phyloP scores from a whole-genome alignment of 2,113 vertebrate species.

The Sterrhoptilus dennistouni region DNA sequence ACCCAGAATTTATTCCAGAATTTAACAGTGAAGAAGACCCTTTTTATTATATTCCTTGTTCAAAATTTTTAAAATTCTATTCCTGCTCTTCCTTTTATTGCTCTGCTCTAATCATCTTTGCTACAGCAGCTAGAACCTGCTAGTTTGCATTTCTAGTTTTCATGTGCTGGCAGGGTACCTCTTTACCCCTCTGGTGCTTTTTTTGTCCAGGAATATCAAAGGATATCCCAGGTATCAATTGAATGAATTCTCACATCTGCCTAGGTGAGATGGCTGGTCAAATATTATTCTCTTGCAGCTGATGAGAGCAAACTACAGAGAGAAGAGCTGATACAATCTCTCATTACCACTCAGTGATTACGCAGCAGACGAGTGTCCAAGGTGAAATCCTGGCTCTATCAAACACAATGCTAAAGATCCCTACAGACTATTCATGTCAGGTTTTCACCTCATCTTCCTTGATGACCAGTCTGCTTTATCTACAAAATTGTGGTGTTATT shows the following conservation, averaged over 20 bases:
- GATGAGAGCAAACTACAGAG: constrained; percentile 4
- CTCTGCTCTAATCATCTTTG: not conserved
- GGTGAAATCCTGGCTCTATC: constrained; percentile 4
- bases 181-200: not conserved
- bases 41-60: not conserved
- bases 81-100: constrained; percentile 25
- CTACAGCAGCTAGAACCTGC: constrained; percentile 5
- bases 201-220: constrained; percentile 51
- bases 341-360: not conserved
- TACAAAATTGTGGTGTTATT: not conserved
- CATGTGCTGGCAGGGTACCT: not conserved
- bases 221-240: constrained; percentile 5
- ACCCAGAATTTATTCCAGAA: not conserved
- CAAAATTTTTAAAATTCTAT: not conserved
- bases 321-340: not conserved
- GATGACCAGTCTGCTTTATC: not conserved
- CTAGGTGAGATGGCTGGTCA: not conserved
- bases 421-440: not conserved
- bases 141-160: constrained; percentile 3
- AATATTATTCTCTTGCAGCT: not conserved
- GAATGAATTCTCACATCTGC: constrained; percentile 6
- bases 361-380: not conserved
- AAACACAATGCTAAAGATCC: not conserved
- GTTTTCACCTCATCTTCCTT: not conserved
- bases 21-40: not conserved